These are phyloP conservation scores for Auanema freiburgensis DNA, from an alignment of 2,888 invertebrate species.

Conservation along the genomic window DNA sequence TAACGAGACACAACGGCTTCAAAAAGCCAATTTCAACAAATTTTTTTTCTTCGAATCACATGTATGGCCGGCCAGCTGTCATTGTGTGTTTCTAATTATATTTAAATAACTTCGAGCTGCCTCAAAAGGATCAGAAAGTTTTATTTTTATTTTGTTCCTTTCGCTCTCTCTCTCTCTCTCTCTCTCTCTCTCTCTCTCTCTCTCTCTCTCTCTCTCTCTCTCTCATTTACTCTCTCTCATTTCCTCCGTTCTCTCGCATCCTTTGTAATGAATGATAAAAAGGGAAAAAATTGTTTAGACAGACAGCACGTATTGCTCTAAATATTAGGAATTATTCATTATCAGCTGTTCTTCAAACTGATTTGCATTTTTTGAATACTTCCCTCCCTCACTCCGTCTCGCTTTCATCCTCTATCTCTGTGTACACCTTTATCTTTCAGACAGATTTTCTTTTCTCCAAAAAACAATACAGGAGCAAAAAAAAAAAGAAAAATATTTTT, in stretches of 20 bases:
- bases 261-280: too few species aligned
- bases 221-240: conserved; percentile 8
- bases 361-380: neutral
- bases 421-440: too few species aligned
- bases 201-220: conserved; percentile 2
- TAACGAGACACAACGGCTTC: too few species aligned
- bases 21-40: too few species aligned
- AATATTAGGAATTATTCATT: neutral
- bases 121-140: neutral
- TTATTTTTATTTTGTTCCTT: neutral
- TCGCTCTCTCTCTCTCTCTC: conserved; percentile 4
- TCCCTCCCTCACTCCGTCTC: too few species aligned
- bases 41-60: conserved; percentile 13
- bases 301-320: neutral
- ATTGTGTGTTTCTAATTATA: conserved; percentile 17
- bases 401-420: too few species aligned
- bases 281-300: neutral
- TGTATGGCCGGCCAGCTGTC: conserved; percentile 13
- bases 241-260: neutral
- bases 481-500: too few species aligned
- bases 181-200: conserved; percentile 7
- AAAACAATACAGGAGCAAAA: too few species aligned
- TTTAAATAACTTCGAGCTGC: too few species aligned
- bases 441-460: neutral
- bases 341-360: neutral